Evolutionary conservation across 2,797 vertebrate species (phyloP), one percentile per base, ranked within the genome.

Genomic region (Steatocranus sp.): DNA sequence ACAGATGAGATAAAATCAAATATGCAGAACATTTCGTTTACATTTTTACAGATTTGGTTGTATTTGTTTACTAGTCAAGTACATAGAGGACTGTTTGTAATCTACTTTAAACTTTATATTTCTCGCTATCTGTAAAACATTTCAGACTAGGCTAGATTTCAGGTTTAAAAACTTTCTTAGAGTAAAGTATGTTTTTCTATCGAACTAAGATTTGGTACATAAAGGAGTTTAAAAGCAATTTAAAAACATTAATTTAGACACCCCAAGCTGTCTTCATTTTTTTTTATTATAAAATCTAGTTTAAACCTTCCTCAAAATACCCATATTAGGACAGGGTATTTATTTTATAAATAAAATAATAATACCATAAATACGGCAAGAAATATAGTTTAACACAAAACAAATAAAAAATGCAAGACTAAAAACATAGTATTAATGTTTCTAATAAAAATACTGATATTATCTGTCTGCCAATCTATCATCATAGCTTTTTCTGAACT

Each of bases 1-100:
- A n/a, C 18, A 61, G 0, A 61, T 36, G 0, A 36, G 34, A 63
- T n/a, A 0, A 63, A 12, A 20, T 36, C 0, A 63, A 63, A 63
- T 63, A 5, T 63, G 58, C 58, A 63, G 32, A 63, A 63, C 32
- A 2, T 36, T 36, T 63, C 3, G 7, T 34, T 36, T 63, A 36
- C 18, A 36, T 36, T 63, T 61, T 36, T 63, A 36, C 11, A 63
- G 18, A 20, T 63, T 63, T 63, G 11, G 32, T 63, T 63, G 58
- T 36, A 36, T 63, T 36, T 63, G 4, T 63, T 36, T 63, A 20
- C 7, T 8, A 63, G 32, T 36, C 18, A 36, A 20, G 18, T 63
- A 20, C 11, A 63, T 14, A 20, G 58, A 63, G 32, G 58, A 63
- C 34, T 63, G 11, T 36, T 36, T 63, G 58, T 63, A 63, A 63